A percentile compares a stretch with the other conserved stretches of the same genome.
These are phyloP conservation scores for Spinus olivaceus DNA, from an alignment of 2,797 vertebrate species.

Conservation along the genomic window DNA sequence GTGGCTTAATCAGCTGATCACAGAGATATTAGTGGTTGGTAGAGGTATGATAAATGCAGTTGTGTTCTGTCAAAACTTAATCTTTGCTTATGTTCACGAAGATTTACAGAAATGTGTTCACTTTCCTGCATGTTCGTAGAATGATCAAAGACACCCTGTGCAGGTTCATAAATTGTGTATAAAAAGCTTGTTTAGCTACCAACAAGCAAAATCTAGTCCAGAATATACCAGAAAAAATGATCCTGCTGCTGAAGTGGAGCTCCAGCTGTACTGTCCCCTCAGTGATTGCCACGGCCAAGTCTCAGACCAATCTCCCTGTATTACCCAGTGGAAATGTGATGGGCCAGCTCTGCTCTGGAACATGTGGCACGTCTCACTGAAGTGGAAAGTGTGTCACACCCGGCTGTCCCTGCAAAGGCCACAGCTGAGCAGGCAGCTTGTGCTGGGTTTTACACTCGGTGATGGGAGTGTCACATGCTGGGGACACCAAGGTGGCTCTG, in stretches of 20 bases:
- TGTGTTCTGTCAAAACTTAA: background rate
- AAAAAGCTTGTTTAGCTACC: background rate
- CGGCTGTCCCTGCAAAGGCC: background rate
- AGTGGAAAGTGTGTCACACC: background rate
- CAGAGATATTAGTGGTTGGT: background rate
- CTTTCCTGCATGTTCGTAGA: fast-evolving
- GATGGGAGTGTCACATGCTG: background rate
- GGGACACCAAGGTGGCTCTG: background rate
- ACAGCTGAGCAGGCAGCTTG: slow-evolving; percentile 32
- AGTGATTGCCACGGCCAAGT: background rate
- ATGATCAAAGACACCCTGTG: background rate
- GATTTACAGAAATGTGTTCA: background rate
- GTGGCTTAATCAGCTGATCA: background rate
- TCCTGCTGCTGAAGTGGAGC: background rate
- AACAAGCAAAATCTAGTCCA: background rate
- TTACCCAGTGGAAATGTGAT: background rate
- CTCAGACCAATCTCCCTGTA: background rate
- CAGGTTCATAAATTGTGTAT: background rate
- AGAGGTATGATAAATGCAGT: background rate
- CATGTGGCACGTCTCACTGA: background rate
- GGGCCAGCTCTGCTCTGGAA: background rate
- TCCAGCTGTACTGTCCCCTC: background rate
- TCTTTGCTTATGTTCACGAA: background rate
- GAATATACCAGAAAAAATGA: background rate
- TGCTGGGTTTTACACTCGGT: background rate